Evolutionary conservation across 2,113 vertebrate species (phyloP).

Genomic region (Drymodes brunneopygia): DNA sequence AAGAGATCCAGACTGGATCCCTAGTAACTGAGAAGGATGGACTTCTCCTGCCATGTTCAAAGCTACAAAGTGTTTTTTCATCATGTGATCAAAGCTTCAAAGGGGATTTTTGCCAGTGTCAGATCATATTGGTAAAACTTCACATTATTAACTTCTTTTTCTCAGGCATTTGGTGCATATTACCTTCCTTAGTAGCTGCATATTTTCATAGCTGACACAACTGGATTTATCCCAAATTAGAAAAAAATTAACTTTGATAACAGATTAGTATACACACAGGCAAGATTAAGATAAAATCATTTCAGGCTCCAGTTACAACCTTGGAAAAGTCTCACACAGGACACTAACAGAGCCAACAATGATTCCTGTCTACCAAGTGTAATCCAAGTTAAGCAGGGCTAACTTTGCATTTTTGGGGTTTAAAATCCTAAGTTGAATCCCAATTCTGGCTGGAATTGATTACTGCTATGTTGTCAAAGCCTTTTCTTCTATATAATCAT

Average conservation of each 20-base stretch:
- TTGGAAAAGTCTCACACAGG: background rate
- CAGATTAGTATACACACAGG: background rate
- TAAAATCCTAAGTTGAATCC: accelerated
- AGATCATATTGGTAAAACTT: background rate
- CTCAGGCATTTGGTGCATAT: background rate
- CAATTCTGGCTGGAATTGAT: background rate
- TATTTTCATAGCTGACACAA: background rate
- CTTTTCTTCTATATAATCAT: background rate
- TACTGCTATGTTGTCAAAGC: background rate
- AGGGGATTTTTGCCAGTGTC: background rate
- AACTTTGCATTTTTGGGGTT: background rate
- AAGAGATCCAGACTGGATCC: background rate
- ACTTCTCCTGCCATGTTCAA: background rate
- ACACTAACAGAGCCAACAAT: background rate
- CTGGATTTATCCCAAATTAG: background rate
- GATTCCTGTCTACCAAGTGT: background rate
- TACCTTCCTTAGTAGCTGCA: background rate
- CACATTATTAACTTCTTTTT: background rate
- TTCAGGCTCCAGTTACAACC: background rate
- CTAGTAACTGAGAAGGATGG: background rate
- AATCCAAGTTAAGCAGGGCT: background rate
- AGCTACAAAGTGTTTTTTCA: background rate
- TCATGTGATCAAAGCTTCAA: background rate
- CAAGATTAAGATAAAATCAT: background rate
- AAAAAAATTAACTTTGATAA: background rate